Percentiles rank a stretch among this genome's conserved stretches.
Conservation (phyloP, 2,888 invertebrate genomes). For the Nomada fucata region DNA sequence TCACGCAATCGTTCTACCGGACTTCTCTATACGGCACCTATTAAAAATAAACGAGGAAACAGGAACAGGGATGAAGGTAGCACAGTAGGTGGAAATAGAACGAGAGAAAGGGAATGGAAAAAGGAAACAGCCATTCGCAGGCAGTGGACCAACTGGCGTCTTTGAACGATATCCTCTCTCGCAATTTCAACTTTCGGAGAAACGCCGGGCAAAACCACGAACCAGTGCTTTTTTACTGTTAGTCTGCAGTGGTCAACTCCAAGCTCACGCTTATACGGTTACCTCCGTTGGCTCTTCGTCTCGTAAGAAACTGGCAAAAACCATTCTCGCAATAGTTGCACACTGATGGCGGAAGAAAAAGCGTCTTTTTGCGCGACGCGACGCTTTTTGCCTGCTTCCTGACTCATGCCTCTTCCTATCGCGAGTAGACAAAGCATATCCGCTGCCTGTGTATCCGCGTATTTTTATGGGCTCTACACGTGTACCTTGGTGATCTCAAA, state of each 20-base stretch:
- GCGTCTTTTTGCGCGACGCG: conserved; percentile 75
- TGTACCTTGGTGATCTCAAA: not conserved
- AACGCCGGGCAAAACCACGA: conserved; percentile 76
- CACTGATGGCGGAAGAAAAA: conserved; percentile 80
- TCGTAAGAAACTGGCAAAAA: conserved; percentile 79
- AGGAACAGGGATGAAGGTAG: conserved; percentile 14
- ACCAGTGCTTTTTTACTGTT: conserved; percentile 71
- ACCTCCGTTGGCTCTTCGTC: conserved; percentile 57
- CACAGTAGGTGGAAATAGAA: not conserved
- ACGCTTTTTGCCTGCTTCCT: conserved; percentile 68
- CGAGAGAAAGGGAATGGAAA: not conserved
- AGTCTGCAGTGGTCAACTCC: conserved; percentile 62
- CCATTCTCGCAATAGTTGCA: conserved; percentile 79
- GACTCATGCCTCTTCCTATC: conserved; percentile 78
- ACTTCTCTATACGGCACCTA: conserved; percentile 5
- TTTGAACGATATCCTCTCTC: conserved; percentile 67
- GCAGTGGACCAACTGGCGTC: conserved; percentile 50
- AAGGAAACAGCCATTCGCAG: conserved; percentile 42
- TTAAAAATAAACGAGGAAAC: not conserved
- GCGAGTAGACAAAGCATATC: conserved; percentile 66
- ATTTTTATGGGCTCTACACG: not conserved
- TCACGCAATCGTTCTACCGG: conserved; percentile 17
- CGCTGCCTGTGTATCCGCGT: conserved; percentile 6
- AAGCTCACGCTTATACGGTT: conserved; percentile 56
- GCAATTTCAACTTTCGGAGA: conserved; percentile 79